A percentile compares a stretch with the other conserved stretches of the same genome.
phyloP scores from a whole-genome alignment of 1,140 invertebrate species.

The Drosophila rhopaloa region DNA sequence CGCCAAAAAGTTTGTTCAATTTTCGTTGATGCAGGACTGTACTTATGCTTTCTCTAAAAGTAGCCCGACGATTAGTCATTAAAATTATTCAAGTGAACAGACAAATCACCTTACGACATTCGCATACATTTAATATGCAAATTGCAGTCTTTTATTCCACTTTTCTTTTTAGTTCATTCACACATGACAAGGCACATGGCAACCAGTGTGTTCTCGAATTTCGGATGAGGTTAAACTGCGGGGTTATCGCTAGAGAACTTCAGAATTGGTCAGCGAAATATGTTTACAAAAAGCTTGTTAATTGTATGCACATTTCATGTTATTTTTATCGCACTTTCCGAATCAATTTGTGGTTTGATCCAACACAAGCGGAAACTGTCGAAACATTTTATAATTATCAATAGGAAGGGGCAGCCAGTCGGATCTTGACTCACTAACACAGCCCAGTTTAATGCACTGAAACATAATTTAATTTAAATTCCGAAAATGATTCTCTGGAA shows the following conservation, averaged over 20 bases:
- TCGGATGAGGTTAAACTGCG: conserved; percentile 11
- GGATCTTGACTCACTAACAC: conserved; percentile 26
- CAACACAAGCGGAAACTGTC: conserved; percentile 25
- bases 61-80: conserved; percentile 15
- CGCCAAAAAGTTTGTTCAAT: not conserved
- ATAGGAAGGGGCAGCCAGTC: not conserved
- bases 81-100: conserved; percentile 12
- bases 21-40: conserved; percentile 4
- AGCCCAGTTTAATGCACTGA: conserved; percentile 29
- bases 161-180: conserved; percentile 47
- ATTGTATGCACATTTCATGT: conserved; percentile 19
- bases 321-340: conserved; percentile 20
- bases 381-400: conserved; percentile 22
- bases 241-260: conserved; percentile 32
- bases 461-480: conserved; percentile 17
- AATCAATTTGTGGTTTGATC: conserved; percentile 25
- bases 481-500: conserved; percentile 18
- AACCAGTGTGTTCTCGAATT: conserved; percentile 43
- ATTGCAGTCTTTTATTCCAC: conserved; percentile 37
- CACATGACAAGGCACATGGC: conserved; percentile 39
- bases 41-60: not conserved
- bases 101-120: conserved; percentile 43
- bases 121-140: conserved; percentile 72
- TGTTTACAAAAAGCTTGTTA: conserved; percentile 8
- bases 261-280: conserved; percentile 3